Conservation (phyloP, 1,140 invertebrate genomes). For the Drosophila fuyamai region DNA sequence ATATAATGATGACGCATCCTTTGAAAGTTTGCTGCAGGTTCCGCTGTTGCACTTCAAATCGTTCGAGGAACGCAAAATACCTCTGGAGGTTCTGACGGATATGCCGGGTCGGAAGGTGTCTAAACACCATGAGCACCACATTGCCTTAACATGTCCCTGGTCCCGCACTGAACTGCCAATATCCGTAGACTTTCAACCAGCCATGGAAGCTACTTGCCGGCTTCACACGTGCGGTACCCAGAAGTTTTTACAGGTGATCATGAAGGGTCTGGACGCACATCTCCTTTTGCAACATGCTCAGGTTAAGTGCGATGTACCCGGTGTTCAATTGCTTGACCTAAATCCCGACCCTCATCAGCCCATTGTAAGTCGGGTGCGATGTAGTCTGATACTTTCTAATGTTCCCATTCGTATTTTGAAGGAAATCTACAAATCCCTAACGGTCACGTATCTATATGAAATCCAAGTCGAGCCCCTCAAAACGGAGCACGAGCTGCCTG, state of each 20-base stretch:
- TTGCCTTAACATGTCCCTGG: conserved; percentile 91
- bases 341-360: conserved; percentile 86
- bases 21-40: conserved; percentile 87
- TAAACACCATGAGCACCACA: conserved; percentile 84
- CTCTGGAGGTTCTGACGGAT: conserved; percentile 89
- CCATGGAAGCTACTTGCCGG: conserved; percentile 91
- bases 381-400: neutral
- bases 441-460: conserved; percentile 89
- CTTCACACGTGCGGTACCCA: conserved; percentile 92
- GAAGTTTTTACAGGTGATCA: conserved; percentile 92
- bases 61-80: conserved; percentile 88
- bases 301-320: conserved; percentile 86
- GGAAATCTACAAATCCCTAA: conserved; percentile 86
- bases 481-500: conserved; percentile 84
- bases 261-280: conserved; percentile 89
- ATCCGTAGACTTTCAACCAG: conserved; percentile 91
- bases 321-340: conserved; percentile 87
- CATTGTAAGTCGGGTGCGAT: conserved; percentile 45
- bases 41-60: conserved; percentile 88
- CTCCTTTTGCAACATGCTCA: conserved; percentile 87
- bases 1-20: conserved; percentile 63
- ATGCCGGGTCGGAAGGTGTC: conserved; percentile 89
- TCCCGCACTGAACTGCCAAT: conserved; percentile 88
- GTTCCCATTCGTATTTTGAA: conserved; percentile 5
- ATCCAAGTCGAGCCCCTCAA: conserved; percentile 88